Percentiles rank a stretch among this genome's conserved stretches.
Conservation (phyloP, 2,113 vertebrate species). For the Epinephelus lanceolatus region DNA sequence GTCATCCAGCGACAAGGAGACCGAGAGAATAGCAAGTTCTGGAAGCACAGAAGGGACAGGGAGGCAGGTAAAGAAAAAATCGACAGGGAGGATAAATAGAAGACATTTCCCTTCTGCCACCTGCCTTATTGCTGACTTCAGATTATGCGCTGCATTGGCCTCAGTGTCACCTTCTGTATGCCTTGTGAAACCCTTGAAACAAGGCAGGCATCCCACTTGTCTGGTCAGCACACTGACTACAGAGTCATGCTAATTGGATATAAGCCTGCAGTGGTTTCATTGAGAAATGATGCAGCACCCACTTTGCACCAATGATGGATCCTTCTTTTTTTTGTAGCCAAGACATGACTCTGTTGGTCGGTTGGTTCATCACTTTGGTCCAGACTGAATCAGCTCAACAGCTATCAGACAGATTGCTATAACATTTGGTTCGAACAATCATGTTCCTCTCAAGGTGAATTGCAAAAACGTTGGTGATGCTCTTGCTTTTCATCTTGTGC, state of each 20-base stretch:
- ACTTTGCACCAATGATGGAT: neutral
- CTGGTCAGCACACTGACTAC: conserved; percentile 57
- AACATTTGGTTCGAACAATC: neutral
- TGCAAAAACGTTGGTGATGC: neutral
- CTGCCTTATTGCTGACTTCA: conserved; percentile 75
- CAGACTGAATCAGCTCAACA: neutral
- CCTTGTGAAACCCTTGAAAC: conserved; percentile 61
- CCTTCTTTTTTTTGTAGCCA: neutral
- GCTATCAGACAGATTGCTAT: neutral
- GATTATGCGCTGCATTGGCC: conserved; percentile 68
- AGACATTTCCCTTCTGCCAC: conserved; percentile 77
- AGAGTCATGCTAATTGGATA: conserved; percentile 50
- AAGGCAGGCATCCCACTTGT: conserved; percentile 47
- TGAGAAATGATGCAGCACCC: neutral
- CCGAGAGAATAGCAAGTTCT: conserved; percentile 71
- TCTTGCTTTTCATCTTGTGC: neutral
- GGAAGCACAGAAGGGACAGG: conserved; percentile 69
- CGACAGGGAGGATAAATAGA: conserved; percentile 70
- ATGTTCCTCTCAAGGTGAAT: neutral
- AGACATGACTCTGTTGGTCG: neutral
- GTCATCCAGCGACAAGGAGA: conserved; percentile 76
- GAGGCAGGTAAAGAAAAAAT: conserved; percentile 65
- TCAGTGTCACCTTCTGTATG: conserved; percentile 64
- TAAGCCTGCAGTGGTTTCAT: conserved; percentile 39
- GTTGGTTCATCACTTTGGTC: neutral